Evolutionary conservation across 2,888 invertebrate species (phyloP).

Genomic region (Tolmerus cingulatus): DNA sequence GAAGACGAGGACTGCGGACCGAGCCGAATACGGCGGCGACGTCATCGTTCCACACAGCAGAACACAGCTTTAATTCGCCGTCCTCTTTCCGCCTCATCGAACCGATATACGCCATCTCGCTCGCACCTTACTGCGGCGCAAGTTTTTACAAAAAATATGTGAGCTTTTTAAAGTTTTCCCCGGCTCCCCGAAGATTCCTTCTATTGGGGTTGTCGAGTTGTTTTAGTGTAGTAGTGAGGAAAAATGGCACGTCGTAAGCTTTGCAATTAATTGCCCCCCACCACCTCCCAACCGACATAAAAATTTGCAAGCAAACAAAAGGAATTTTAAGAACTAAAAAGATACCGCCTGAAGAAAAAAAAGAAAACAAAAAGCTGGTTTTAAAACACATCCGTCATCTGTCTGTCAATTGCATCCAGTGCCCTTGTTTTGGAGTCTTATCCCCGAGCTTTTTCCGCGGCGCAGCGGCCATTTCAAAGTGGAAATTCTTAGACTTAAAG

Average conservation of each 20-base stretch:
- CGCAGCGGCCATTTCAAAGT: background rate
- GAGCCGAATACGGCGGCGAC: background rate
- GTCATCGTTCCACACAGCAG: background rate
- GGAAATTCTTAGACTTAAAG: slow-evolving; percentile 1
- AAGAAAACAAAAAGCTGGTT: background rate
- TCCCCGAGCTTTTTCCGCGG: background rate
- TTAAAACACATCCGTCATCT: background rate
- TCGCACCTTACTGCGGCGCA: background rate
- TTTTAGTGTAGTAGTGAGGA: background rate
- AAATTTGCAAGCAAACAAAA: background rate
- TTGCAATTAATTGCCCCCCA: background rate
- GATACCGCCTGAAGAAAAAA: background rate
- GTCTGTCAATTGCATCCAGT: background rate
- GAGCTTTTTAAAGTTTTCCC: background rate
- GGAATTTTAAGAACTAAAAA: background rate
- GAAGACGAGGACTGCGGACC: background rate
- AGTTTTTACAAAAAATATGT: background rate
- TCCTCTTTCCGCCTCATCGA: background rate
- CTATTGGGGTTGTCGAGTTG: background rate
- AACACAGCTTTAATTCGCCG: background rate
- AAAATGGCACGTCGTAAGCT: slow-evolving; percentile 2
- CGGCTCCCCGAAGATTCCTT: background rate
- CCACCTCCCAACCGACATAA: background rate
- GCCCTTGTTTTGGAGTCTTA: background rate
- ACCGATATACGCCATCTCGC: background rate